Evolutionary conservation across 2,888 invertebrate genomes (phyloP), one percentile per base, ranked within the genome.

Genomic region (Athrips mouffetella): DNA sequence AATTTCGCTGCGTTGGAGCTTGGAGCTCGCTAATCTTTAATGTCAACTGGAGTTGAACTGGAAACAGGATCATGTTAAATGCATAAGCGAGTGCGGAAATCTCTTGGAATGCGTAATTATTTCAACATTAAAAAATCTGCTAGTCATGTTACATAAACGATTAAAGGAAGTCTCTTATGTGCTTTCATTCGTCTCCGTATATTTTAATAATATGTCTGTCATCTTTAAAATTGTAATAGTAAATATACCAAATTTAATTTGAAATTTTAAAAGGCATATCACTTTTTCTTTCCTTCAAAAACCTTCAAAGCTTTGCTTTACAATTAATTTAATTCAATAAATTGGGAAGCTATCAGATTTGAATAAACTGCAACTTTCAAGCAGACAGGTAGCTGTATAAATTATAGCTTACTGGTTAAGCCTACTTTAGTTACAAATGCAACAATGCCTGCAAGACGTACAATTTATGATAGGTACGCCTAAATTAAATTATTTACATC

Each of bases 11-110:
- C 50, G 54, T 63, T 59, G 62, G 60, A 65, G 67, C 68, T 67
- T n/a, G n/a, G n/a, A n/a, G n/a, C 60, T 62, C 54, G 54, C 56
- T 69, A 61, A 73, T 69, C 63, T 61, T 56, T 58, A 66, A 66
- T 75, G 73, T 73, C 76, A 75, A 73, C 71, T 63, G 47, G 50
- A 49, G 61, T 59, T 47, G 59, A 54, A 58, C 51, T 47, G 60
- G 55, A 57, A 57, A 58, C 21, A 39, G 48, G 56, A 41, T 35
- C 18, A 27, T 29, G 7, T 7, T 25, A 30, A 41, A n/a, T 25
- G 64, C 23, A 41, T 15, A 40, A 59, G 60, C 63, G 62, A 30
- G 42, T 45, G 42, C 30, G 42, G 20, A 31, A 13, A 13, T 10
- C 3, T 25, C 4, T 25, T 25, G 25, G 8, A 25, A 25, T 4